Evolutionary conservation across 2,113 vertebrate species (phyloP), one percentile per base, ranked within the genome.

Genomic region (Nannospalax galili): DNA sequence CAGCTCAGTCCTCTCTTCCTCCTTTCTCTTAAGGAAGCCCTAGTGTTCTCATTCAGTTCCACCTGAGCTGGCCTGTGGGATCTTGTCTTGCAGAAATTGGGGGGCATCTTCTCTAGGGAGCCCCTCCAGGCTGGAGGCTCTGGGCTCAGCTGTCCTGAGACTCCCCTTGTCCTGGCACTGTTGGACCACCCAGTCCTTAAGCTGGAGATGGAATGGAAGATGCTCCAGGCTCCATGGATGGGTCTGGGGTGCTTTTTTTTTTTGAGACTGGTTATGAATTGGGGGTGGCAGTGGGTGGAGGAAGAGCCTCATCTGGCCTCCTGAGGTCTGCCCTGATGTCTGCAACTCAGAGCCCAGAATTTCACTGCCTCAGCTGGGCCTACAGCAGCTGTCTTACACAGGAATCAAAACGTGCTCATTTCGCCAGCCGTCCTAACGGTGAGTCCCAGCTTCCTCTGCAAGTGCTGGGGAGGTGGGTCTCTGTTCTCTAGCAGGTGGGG

Each of bases 371-470:
- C 35, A 14, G 73, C 87, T 74, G 87, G 58, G 45, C 64, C 14
- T 0, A 72, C 6, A 4, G 10, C 0, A 64, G 48, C 28, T 64
- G 45, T 10, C 3, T 17, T 37, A 45, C 24, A 69, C 7, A 77
- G 69, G 64, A 74, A 52, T 58, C 5, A 0, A 17, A 19, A 26
- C 0, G 2, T 32, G 19, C 28, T 37, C 4, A 0, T 40, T 48
- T 78, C 67, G 28, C 90, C 77, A 88, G 69, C 78, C 20, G 37
- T 12, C 19, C 24, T 37, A 19, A 75, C 6, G 37, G 12, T 0
- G 11, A 22, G 45, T 22, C 69, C 0, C 32, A 37, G 60, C 84
- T 45, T 20, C 0, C 58, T 37, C 40, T 75, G 65, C 74, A 16
- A 2, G n/a, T 7, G 30, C 73, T 82, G 45, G 48, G 12, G 56